Percentiles rank a stretch among this genome's conserved stretches.
phyloP scores from a whole-genome alignment of 2,797 vertebrate genomes.

The Artibeus lituratus region DNA sequence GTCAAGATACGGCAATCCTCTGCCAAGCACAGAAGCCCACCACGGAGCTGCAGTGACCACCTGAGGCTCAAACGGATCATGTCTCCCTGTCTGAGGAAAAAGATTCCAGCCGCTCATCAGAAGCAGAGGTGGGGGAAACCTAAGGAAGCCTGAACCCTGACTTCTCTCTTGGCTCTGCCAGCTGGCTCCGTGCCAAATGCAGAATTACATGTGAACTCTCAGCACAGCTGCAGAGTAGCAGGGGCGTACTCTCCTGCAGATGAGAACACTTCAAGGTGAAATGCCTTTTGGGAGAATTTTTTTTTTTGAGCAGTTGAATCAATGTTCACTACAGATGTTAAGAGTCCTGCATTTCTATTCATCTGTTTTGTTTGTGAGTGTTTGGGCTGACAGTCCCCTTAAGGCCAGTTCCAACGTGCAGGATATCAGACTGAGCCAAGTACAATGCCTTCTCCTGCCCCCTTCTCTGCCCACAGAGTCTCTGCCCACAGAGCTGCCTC shows the following conservation, averaged over 20 bases:
- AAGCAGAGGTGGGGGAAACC: constrained; percentile 53
- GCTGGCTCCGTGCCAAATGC: constrained; percentile 71
- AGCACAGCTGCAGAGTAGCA: neutral
- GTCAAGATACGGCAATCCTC: neutral
- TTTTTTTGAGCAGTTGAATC: neutral
- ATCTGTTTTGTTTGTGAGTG: neutral
- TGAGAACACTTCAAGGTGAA: constrained; percentile 55
- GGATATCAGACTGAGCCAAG: neutral
- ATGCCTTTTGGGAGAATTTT: neutral
- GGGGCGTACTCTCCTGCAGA: constrained; percentile 12
- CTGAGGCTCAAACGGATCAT: constrained; percentile 46
- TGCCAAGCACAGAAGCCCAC: constrained; percentile 22
- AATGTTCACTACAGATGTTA: neutral
- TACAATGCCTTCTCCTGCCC: accelerated
- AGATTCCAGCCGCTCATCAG: constrained; percentile 63
- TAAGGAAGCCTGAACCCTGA: constrained; percentile 75
- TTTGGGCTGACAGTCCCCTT: neutral
- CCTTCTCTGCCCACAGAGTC: neutral
- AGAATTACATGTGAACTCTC: constrained; percentile 76
- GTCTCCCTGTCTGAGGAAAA: constrained; percentile 46
- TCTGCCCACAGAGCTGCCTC: neutral
- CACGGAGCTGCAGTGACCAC: neutral
- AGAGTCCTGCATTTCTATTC: neutral
- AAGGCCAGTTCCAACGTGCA: neutral
- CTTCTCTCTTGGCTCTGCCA: constrained; percentile 57